Evolutionary conservation across 2,113 vertebrate genomes (phyloP), one percentile per base, ranked within the genome.

Genomic region (Chlorodrepanis virens): DNA sequence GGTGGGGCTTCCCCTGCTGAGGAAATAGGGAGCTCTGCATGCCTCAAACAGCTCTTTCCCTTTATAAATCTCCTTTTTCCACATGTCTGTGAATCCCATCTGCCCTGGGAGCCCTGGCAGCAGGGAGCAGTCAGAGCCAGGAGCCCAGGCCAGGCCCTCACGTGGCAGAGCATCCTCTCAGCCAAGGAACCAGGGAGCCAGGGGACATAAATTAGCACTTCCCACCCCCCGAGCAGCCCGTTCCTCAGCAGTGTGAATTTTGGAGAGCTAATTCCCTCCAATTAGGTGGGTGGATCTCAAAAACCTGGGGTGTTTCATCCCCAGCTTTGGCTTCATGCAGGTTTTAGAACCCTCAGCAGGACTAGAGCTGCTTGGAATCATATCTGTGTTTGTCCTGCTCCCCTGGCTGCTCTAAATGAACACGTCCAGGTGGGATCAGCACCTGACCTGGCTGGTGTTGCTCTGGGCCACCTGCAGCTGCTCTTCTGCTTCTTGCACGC

Each of bases 21-120:
- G 23, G 12, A 47, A 42, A 19, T 35, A 4, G 11, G 40, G 40
- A 84, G 37, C 45, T 81, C 31, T 0, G 1, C 2, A 35, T 39
- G 13, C 13, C 57, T 47, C 57, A 29, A 7, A 4, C 2, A 12
- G 22, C 14, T 40, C 33, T 50, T 86, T 42, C 24, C 17, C 35
- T 28, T 67, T 21, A 16, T 18, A 11, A 54, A 54, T 53, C 40
- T 64, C 39, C 29, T 42, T 79, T 67, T 47, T 1, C 78, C 64
- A 61, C 0, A 3, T 9, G 27, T 22, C 49, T 14, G 4, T 0
- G 0, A 5, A 22, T 5, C 14, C 83, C 7, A 3, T 5, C 49
- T 74, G 81, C 54, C 68, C 64, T 50, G 22, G 65, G 63, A 76
- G 52, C 44, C 40, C 54, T 20, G 56, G 54, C 37, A 44, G 17